Evolutionary conservation across 2,888 invertebrate species (phyloP).

Genomic region (Cyclophora albipunctata): DNA sequence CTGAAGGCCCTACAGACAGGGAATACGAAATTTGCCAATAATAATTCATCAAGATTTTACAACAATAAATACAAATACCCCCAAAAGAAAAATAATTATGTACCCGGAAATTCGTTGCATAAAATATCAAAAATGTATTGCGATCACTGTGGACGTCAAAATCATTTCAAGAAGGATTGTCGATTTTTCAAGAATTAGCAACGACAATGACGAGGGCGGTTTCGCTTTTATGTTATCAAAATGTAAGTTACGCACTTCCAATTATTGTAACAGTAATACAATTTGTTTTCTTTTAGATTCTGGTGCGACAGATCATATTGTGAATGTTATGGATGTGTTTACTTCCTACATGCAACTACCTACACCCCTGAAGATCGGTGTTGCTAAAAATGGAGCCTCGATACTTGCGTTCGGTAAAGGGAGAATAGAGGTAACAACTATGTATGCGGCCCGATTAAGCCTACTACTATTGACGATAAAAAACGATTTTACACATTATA

Average conservation of each 20-base stretch:
- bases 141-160: slow-evolving; percentile 28
- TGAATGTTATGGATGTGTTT: slow-evolving; percentile 14
- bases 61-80: neutral
- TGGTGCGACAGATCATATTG: slow-evolving; percentile 14
- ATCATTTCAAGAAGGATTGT: slow-evolving; percentile 30
- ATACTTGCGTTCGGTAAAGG: slow-evolving; percentile 30
- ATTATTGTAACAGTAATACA: too few relatives aligned
- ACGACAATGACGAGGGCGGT: neutral
- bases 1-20: too few relatives aligned
- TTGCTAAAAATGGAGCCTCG: slow-evolving; percentile 27
- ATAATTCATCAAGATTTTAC: too few relatives aligned
- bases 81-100: neutral
- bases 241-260: too few relatives aligned
- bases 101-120: too few relatives aligned
- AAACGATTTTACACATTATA: slow-evolving; percentile 36
- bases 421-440: slow-evolving; percentile 19
- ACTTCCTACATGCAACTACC: neutral
- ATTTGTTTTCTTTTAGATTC: neutral
- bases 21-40: too few relatives aligned
- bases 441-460: slow-evolving; percentile 22
- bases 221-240: neutral
- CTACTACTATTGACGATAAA: slow-evolving; percentile 28
- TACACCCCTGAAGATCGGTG: slow-evolving; percentile 26
- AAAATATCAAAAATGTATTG: too few relatives aligned
- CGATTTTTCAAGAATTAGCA: slow-evolving; percentile 18